phyloP scores from a whole-genome alignment of 2,113 vertebrate species.

The Hippocampus barbouri region DNA sequence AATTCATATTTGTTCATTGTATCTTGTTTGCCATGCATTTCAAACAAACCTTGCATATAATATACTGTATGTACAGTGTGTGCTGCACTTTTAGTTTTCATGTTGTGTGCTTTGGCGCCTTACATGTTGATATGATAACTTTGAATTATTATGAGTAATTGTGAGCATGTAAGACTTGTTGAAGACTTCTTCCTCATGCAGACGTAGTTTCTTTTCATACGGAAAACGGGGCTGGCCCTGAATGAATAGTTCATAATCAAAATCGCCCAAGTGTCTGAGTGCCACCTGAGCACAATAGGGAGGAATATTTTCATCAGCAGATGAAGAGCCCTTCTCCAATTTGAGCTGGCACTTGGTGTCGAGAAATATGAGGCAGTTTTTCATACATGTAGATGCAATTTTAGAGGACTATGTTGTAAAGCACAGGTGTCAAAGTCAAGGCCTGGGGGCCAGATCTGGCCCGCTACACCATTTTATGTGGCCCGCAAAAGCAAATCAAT shows the following conservation, averaged over 20 bases:
- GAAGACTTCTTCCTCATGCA: slow-evolving; percentile 39
- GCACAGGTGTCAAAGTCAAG: too few species aligned
- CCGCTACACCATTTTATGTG: too few species aligned
- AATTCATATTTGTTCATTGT: neutral
- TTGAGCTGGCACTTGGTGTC: slow-evolving; percentile 22
- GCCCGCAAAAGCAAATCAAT: too few species aligned
- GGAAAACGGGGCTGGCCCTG: neutral
- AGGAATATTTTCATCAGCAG: slow-evolving; percentile 20
- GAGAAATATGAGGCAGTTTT: slow-evolving; percentile 33
- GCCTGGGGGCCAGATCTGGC: too few species aligned
- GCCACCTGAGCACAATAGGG: neutral
- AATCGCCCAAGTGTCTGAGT: slow-evolving; percentile 12
- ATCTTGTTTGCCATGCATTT: neutral
- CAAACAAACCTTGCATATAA: too few species aligned
- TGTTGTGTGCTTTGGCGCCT: neutral
- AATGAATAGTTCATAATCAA: slow-evolving; percentile 27
- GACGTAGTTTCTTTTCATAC: slow-evolving; percentile 3
- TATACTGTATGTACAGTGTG: too few species aligned
- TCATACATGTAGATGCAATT: slow-evolving; percentile 31
- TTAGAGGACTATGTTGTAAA: slow-evolving; percentile 24
- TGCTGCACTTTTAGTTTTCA: neutral
- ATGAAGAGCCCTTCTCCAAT: slow-evolving; percentile 24
- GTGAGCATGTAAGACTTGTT: neutral
- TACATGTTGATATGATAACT: neutral
- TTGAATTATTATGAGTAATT: too few species aligned